phyloP scores from a whole-genome alignment of 1,140 invertebrate species.

The Geopemphigus sp. region DNA sequence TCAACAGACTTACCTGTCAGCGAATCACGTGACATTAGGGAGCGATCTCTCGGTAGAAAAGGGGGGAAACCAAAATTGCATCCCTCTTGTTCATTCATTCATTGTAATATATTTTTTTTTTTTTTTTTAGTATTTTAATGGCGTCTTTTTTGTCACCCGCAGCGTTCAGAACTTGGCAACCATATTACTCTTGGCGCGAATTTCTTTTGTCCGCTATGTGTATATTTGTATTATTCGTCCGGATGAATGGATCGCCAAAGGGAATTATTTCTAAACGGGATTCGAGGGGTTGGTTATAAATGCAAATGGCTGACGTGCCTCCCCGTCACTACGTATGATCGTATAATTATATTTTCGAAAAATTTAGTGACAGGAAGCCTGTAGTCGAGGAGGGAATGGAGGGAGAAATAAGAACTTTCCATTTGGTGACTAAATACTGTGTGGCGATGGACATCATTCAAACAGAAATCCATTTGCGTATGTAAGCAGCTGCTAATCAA shows the following conservation, averaged over 20 bases:
- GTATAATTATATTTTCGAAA: conserved; percentile 38
- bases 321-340: conserved; percentile 26
- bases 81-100: conserved; percentile 40
- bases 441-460: not conserved
- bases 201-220: conserved; percentile 39
- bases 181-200: conserved; percentile 34
- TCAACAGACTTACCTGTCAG: conserved; percentile 38
- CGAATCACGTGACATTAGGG: conserved; percentile 16
- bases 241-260: conserved; percentile 45
- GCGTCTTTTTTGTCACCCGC: conserved; percentile 42
- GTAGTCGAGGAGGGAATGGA: not conserved
- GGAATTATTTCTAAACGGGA: conserved; percentile 45
- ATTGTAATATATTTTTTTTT: conserved; percentile 36
- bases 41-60: conserved; percentile 1
- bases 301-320: conserved; percentile 46
- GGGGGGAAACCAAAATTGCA: conserved; percentile 37
- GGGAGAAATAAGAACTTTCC: not conserved
- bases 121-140: conserved; percentile 39
- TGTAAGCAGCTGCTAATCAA: conserved; percentile 30
- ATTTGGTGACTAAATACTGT: not conserved
- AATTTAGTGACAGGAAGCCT: not conserved
- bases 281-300: conserved; percentile 46
- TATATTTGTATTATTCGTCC: conserved; percentile 35
- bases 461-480: not conserved
- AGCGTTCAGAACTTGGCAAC: conserved; percentile 41